Percentiles rank a stretch among this genome's conserved stretches.
Evolutionary conservation across 2,888 invertebrate genomes (phyloP).

Genomic region (Euplexia lucipara): DNA sequence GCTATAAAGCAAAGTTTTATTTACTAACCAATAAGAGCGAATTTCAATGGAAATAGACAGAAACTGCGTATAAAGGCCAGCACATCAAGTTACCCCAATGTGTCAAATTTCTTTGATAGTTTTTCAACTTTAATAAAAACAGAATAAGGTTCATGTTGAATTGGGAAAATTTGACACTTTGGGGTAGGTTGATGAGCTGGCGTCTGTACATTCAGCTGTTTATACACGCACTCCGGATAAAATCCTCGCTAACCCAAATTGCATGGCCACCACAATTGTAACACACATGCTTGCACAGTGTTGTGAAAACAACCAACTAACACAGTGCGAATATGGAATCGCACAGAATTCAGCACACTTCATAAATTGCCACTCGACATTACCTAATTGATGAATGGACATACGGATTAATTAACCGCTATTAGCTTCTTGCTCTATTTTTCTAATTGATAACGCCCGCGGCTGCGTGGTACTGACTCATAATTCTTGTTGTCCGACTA

Average conservation of each 20-base stretch:
- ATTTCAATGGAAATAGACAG: too few relatives aligned
- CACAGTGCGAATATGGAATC: conserved; percentile 51
- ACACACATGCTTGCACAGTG: conserved; percentile 58
- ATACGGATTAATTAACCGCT: conserved; percentile 58
- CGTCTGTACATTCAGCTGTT: too few relatives aligned
- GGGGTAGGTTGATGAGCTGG: too few relatives aligned
- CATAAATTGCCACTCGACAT: conserved; percentile 60
- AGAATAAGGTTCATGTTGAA: too few relatives aligned
- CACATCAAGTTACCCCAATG: too few relatives aligned
- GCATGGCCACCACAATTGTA: conserved; percentile 35
- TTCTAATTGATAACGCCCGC: conserved; percentile 59
- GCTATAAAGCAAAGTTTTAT: too few relatives aligned
- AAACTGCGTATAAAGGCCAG: too few relatives aligned
- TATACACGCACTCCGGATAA: too few relatives aligned
- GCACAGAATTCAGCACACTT: conserved; percentile 57
- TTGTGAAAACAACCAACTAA: conserved; percentile 56
- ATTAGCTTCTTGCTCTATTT: conserved; percentile 64
- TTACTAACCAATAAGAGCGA: too few relatives aligned
- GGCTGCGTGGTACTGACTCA: conserved; percentile 43
- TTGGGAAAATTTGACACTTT: too few relatives aligned
- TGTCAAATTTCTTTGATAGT: too few relatives aligned
- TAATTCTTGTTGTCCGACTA: conserved; percentile 41
- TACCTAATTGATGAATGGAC: conserved; percentile 62
- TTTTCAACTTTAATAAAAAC: too few relatives aligned
- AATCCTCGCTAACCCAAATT: background rate